Base-by-base conservation (phyloP, 2,888 invertebrate genomes). In the Anoncus sp. region DNA sequence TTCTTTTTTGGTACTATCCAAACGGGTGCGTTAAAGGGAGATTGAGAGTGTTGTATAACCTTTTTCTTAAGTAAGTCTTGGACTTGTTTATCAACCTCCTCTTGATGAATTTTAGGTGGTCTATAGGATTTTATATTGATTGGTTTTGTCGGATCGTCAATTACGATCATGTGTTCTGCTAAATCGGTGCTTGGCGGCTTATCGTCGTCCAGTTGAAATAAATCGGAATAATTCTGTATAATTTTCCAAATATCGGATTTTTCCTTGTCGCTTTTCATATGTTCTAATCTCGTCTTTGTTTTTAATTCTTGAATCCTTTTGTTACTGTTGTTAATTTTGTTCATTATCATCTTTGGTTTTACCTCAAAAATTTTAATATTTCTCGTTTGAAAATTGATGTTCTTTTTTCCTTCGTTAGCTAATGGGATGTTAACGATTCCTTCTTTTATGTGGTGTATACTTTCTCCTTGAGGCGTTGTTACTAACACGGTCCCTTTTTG, bases 131-230 rank as follows among this genome's bases (percentile, higher is more conserved):
- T 70, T 4, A 70, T 60, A 60, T 60, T 70, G 9, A 70, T 63
- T 3, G 72, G 72, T 63, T 72, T 63, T 12, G 63, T 63, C 1
- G 47, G 47, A 38, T 72, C 65, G 18, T 65, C 49, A 31, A 73
- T 49, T n/a, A 73, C 65, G 59, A 73, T 73, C n/a, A 65, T 40
- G 40, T 73, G 72, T 65, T 73, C 65, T 12, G 59, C 72, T 35
- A 73, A 49, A n/a, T 65, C 12, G 40, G 72, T 73, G 27, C 72
- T 65, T 40, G 57, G 72, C 27, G 65, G 57, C 12, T 65, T 31
- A 49, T 73, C 73, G 18, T 65, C 65, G 49, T 73, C 65, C 16
- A 73, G 55, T 65, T 73, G 65, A 9, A 73, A 73, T 14, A 72
- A 38, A 47, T 59, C 73, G 5, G 65, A 65, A n/a, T 65, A 65